Evolutionary conservation across 1,140 invertebrate species (phyloP).

Genomic region (Drosophila tropicalis): DNA sequence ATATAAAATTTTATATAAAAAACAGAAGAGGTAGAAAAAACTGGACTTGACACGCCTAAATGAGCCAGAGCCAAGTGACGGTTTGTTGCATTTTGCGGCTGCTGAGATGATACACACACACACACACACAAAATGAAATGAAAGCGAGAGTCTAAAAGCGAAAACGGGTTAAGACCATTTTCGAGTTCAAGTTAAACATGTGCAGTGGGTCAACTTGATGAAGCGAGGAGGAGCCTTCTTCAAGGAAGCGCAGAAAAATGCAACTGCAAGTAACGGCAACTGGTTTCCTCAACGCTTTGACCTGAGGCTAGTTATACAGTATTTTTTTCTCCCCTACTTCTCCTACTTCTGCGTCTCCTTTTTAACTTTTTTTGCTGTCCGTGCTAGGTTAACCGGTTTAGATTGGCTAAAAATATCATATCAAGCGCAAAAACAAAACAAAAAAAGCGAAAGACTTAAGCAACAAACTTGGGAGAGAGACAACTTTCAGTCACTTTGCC

Average conservation of each 20-base stretch:
- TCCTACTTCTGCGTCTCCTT: neutral
- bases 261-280: slow-evolving; percentile 72
- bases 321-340: neutral
- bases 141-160: slow-evolving; percentile 69
- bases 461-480: slow-evolving; percentile 40
- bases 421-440: neutral
- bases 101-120: slow-evolving; percentile 16
- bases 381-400: slow-evolving; percentile 62
- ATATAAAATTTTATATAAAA: slow-evolving; percentile 3
- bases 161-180: slow-evolving; percentile 40
- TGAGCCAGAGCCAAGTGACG: slow-evolving; percentile 54
- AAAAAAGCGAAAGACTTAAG: slow-evolving; percentile 60
- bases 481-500: slow-evolving; percentile 27
- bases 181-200: slow-evolving; percentile 81
- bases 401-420: slow-evolving; percentile 64
- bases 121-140: slow-evolving; percentile 24
- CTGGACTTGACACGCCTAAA: slow-evolving; percentile 77
- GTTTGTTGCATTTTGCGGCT: slow-evolving; percentile 45
- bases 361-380: neutral
- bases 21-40: slow-evolving; percentile 37
- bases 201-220: slow-evolving; percentile 70
- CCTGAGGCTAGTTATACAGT: slow-evolving; percentile 56
- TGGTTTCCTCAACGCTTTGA: slow-evolving; percentile 69
- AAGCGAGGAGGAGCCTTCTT: slow-evolving; percentile 53
- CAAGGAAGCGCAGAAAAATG: slow-evolving; percentile 59